A percentile compares a stretch with the other conserved stretches of the same genome.
Evolutionary conservation across 2,888 invertebrate genomes (phyloP).

Genomic region (Gandaritis pyraliata): DNA sequence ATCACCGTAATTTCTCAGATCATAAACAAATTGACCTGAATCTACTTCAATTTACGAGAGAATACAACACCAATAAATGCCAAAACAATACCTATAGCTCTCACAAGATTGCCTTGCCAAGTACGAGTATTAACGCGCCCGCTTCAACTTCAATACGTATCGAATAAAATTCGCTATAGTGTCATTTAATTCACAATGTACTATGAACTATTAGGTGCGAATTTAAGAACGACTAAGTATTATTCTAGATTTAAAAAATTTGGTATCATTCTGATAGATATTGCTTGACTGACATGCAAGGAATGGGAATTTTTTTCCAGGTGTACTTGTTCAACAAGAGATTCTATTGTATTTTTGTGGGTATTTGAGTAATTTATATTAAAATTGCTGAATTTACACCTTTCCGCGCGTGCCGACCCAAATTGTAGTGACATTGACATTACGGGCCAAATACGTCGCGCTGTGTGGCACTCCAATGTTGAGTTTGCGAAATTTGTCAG

Average conservation of each 20-base stretch:
- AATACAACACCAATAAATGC: constrained; percentile 32
- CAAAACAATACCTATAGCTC: constrained; percentile 41
- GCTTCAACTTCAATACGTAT: too few species aligned
- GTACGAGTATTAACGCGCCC: not conserved
- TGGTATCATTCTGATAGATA: too few species aligned
- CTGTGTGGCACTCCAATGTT: constrained; percentile 46
- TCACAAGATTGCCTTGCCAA: constrained; percentile 18
- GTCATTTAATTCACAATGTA: too few species aligned
- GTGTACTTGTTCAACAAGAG: too few species aligned
- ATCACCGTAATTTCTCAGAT: constrained; percentile 40
- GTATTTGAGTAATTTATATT: constrained; percentile 13
- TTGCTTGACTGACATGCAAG: too few species aligned
- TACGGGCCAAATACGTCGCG: constrained; percentile 51
- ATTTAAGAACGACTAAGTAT: too few species aligned
- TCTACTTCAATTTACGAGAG: constrained; percentile 47
- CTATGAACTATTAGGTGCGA: too few species aligned
- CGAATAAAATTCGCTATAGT: too few species aligned
- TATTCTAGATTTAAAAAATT: too few species aligned
- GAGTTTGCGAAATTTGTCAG: constrained; percentile 47
- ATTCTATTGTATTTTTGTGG: too few species aligned
- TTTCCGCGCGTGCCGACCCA: constrained; percentile 44
- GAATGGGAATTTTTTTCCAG: too few species aligned
- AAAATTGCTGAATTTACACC: constrained; percentile 25
- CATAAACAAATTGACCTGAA: constrained; percentile 51
- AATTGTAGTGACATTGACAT: constrained; percentile 57